Evolutionary conservation across 2,113 vertebrate genomes (phyloP).

Genomic region (zebrafish (Danio rerio)): GRCz12tu NC_133197.1:17763001-17763500

Average conservation of each 20-base stretch:
- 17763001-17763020: conserved; percentile 33
- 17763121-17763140: conserved; percentile 37
- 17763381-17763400: not conserved
- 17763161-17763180: conserved; percentile 30
- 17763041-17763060: conserved; percentile 56
- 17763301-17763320: not conserved
- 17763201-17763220: not conserved
- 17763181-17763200: conserved; percentile 31
- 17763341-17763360: not conserved
- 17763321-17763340: not conserved
- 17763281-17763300: not conserved
- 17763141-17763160: conserved; percentile 43
- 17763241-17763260: not conserved
- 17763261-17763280: not conserved
- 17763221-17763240: conserved; percentile 17
- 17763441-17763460: not conserved
- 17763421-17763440: not conserved
- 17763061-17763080: conserved; percentile 65
- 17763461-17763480: too few relatives aligned
- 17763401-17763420: not conserved
- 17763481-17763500: too few relatives aligned
- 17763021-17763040: conserved; percentile 57
- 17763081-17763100: conserved; percentile 65
- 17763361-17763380: not conserved
- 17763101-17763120: conserved; percentile 23